phyloP scores from a whole-genome alignment of 92 coral and sea anemone genomes.

The Muricea muricata region DNA sequence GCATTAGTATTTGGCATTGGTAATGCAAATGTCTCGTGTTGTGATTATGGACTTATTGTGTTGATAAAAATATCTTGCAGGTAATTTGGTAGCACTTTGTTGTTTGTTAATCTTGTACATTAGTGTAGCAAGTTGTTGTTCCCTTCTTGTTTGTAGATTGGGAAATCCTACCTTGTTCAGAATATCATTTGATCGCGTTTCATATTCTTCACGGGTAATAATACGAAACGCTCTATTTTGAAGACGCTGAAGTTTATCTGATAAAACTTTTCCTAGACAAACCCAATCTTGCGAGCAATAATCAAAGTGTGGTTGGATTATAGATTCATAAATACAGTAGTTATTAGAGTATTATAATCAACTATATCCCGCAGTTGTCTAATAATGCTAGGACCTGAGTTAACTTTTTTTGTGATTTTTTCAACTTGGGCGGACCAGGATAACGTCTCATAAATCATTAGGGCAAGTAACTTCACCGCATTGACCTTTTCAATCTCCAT shows the following conservation, averaged over 20 bases:
- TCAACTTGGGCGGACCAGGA: too few relatives aligned
- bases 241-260: slow-evolving; percentile 26
- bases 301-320: background rate
- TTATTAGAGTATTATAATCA: too few relatives aligned
- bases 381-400: too few relatives aligned
- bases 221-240: slow-evolving; percentile 32
- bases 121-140: slow-evolving; percentile 2
- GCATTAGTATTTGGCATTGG: background rate
- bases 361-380: too few relatives aligned
- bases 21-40: slow-evolving; percentile 4
- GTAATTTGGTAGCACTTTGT: too few relatives aligned
- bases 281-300: slow-evolving; percentile 28
- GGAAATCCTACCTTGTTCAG: background rate
- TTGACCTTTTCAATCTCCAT: too few relatives aligned
- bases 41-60: background rate
- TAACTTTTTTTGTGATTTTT: too few relatives aligned
- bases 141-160: background rate
- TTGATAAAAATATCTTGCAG: too few relatives aligned
- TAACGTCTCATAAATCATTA: too few relatives aligned
- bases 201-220: background rate
- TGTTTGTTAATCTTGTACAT: background rate
- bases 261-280: slow-evolving; percentile 25
- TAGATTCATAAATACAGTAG: too few relatives aligned
- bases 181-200: background rate
- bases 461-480: too few relatives aligned